Conservation (phyloP, 2,888 invertebrate species). For the Ptilodon capucinus region DNA sequence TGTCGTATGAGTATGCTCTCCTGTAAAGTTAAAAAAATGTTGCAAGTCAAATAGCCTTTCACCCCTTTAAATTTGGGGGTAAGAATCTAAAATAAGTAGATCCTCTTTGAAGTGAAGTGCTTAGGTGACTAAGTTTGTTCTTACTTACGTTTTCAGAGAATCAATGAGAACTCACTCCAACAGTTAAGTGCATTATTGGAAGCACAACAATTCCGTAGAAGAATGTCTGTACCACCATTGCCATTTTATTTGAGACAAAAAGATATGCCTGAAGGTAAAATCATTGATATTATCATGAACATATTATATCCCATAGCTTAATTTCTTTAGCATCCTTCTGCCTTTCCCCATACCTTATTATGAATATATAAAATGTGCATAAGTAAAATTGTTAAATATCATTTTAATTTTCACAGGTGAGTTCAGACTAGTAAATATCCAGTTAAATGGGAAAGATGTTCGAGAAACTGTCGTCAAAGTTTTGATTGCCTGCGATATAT, state of each 20-base stretch:
- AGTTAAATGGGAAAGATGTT: conserved; percentile 86
- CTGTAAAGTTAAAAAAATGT: too few relatives aligned
- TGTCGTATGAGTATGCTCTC: too few relatives aligned
- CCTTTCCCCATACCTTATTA: too few relatives aligned
- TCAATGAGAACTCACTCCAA: conserved; percentile 95
- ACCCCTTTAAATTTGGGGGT: too few relatives aligned
- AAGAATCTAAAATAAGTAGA: too few relatives aligned
- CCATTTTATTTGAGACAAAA: conserved; percentile 91
- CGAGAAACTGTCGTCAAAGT: conserved; percentile 89
- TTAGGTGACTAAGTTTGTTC: too few relatives aligned
- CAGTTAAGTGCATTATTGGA: conserved; percentile 93
- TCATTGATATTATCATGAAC: neutral
- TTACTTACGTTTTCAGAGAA: conserved; percentile 88
- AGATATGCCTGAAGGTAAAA: conserved; percentile 79
- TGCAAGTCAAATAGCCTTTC: too few relatives aligned
- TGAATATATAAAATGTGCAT: neutral
- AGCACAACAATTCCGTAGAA: conserved; percentile 86
- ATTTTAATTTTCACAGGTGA: conserved; percentile 77
- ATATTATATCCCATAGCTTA: too few relatives aligned
- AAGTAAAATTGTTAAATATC: neutral
- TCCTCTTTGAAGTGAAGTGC: too few relatives aligned
- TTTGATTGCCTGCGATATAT: conserved; percentile 90
- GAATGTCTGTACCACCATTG: conserved; percentile 83
- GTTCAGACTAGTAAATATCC: conserved; percentile 89
- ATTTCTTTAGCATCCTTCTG: too few relatives aligned